These are phyloP conservation scores for Drosophila diplacantha DNA, from an alignment of 2,888 invertebrate species.

Conservation along the genomic window DNA sequence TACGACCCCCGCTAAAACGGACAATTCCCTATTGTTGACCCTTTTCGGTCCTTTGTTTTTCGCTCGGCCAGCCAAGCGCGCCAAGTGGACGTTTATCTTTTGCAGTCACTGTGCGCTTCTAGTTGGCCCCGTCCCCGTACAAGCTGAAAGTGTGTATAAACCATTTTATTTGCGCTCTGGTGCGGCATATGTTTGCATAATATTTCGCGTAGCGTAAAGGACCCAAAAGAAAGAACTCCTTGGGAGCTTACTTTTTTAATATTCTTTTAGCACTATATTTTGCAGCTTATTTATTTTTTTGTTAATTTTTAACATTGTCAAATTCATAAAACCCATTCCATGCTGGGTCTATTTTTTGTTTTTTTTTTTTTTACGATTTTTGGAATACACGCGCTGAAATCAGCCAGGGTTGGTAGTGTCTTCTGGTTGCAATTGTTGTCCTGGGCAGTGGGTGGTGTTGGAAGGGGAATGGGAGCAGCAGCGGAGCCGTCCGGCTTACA, in stretches of 20 bases:
- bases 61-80: slow-evolving; percentile 58
- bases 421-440: slow-evolving; percentile 3
- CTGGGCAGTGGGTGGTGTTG: slow-evolving; percentile 1
- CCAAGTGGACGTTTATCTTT: slow-evolving; percentile 72
- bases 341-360: neutral
- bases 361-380: slow-evolving; percentile 46
- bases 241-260: slow-evolving; percentile 5
- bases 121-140: slow-evolving; percentile 27
- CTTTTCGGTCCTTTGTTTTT: slow-evolving; percentile 65
- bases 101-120: slow-evolving; percentile 64
- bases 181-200: slow-evolving; percentile 70
- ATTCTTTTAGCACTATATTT: slow-evolving; percentile 9
- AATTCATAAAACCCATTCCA: slow-evolving; percentile 26
- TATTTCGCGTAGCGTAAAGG: slow-evolving; percentile 46
- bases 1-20: slow-evolving; percentile 30
- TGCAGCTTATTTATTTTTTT: slow-evolving; percentile 13
- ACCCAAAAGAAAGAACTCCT: slow-evolving; percentile 13
- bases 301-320: slow-evolving; percentile 26
- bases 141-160: slow-evolving; percentile 36
- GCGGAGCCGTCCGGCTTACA: slow-evolving; percentile 49
- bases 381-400: slow-evolving; percentile 47
- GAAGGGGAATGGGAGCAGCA: neutral
- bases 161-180: slow-evolving; percentile 61
- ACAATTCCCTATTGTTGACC: slow-evolving; percentile 61
- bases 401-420: slow-evolving; percentile 24